Evolutionary conservation across 2,113 vertebrate species (phyloP).

Genomic region (Dendropsophus ebraccatus): DNA sequence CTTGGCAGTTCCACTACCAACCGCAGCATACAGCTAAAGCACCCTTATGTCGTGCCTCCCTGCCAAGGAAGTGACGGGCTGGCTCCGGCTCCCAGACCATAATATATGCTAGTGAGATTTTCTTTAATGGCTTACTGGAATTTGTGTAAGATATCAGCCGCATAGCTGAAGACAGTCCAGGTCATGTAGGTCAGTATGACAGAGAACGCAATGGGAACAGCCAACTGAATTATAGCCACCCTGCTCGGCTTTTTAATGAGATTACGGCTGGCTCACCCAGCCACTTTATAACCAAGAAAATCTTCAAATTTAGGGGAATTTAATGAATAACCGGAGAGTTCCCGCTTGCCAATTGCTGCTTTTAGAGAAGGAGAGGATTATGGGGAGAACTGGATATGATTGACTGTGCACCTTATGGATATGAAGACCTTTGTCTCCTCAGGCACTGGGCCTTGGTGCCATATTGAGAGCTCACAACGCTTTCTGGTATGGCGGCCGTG

Average conservation of each 20-base stretch:
- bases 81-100: slow-evolving; percentile 20
- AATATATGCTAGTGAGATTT: slow-evolving; percentile 52
- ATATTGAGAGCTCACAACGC: neutral
- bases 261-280: slow-evolving; percentile 43
- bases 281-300: slow-evolving; percentile 51
- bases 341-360: slow-evolving; percentile 44
- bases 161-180: slow-evolving; percentile 55
- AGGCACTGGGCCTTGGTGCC: neutral
- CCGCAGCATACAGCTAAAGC: slow-evolving; percentile 18
- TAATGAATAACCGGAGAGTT: slow-evolving; percentile 56
- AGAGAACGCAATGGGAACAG: slow-evolving; percentile 48
- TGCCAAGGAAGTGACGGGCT: slow-evolving; percentile 33
- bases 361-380: slow-evolving; percentile 38
- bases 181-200: slow-evolving; percentile 51
- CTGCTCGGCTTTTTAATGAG: slow-evolving; percentile 53
- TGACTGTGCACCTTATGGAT: slow-evolving; percentile 24
- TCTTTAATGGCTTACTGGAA: slow-evolving; percentile 57
- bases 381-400: slow-evolving; percentile 32
- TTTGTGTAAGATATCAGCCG: slow-evolving; percentile 55
- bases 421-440: slow-evolving; percentile 17
- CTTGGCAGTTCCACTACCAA: slow-evolving; percentile 8
- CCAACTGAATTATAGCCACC: slow-evolving; percentile 56
- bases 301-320: slow-evolving; percentile 50
- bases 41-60: slow-evolving; percentile 17
- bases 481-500: neutral